Conservation (phyloP, 2,113 vertebrate genomes). For the Kryptolebias marmoratus region DNA sequence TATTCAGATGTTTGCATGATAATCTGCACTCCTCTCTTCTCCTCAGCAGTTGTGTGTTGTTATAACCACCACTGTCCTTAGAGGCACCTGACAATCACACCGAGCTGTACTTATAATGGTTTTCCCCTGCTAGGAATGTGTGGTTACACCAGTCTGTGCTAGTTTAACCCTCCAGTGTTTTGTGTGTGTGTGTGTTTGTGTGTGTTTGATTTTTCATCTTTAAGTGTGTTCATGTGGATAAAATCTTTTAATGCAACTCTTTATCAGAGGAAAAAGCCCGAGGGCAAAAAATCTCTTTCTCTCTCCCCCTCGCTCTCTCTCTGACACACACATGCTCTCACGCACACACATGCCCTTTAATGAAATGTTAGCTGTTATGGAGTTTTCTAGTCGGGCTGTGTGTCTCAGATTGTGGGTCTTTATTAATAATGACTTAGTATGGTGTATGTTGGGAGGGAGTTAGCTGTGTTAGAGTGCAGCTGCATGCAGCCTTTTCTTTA, state of each 20-base stretch:
- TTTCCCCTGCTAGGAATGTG: conserved; percentile 7
- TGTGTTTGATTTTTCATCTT: conserved; percentile 4
- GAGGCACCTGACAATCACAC: conserved; percentile 6
- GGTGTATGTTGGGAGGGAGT: conserved; percentile 38
- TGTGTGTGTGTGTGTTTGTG: conserved; percentile 16
- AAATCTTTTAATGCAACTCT: conserved; percentile 66
- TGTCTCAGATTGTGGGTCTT: conserved; percentile 35
- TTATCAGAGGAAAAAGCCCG: conserved; percentile 57
- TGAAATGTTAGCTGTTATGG: conserved; percentile 50
- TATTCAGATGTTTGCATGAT: conserved; percentile 51
- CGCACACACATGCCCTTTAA: conserved; percentile 38
- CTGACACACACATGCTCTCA: conserved; percentile 3
- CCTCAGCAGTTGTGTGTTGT: conserved; percentile 16
- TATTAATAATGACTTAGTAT: conserved; percentile 52
- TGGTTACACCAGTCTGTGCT: conserved; percentile 31
- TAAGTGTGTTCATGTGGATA: conserved; percentile 31
- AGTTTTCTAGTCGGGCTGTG: conserved; percentile 23
- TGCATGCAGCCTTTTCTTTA: conserved; percentile 44
- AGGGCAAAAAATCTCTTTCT: conserved; percentile 36
- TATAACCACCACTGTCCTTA: conserved; percentile 4
- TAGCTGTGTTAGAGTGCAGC: conserved; percentile 41
- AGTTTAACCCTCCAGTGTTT: conserved; percentile 15
- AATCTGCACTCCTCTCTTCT: not conserved
- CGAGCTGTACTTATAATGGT: conserved; percentile 20
- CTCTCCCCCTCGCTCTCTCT: not conserved